phyloP scores from a whole-genome alignment of 2,113 vertebrate genomes.

The Ranitomeya imitator region DNA sequence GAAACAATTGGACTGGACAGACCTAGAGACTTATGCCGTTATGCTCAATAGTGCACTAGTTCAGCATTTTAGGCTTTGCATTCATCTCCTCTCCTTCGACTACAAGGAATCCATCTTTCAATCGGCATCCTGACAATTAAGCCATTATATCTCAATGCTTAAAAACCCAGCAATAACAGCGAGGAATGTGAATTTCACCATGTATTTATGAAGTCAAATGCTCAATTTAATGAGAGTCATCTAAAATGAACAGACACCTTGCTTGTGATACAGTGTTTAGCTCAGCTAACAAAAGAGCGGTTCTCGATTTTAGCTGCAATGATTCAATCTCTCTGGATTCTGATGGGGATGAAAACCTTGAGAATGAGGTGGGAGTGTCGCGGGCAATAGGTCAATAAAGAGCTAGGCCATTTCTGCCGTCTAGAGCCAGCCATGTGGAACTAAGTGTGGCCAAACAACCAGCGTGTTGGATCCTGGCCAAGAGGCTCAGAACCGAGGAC shows the following conservation, averaged over 20 bases:
- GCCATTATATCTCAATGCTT: constrained; percentile 7
- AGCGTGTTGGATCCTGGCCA: constrained; percentile 75
- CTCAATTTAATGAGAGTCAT: background rate
- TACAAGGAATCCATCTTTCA: background rate
- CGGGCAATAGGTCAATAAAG: constrained; percentile 69
- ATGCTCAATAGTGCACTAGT: background rate
- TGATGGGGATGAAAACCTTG: constrained; percentile 64
- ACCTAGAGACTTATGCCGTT: background rate
- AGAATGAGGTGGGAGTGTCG: constrained; percentile 71
- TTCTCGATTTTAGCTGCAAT: constrained; percentile 58
- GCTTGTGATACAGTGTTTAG: constrained; percentile 7
- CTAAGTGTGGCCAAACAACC: constrained; percentile 73
- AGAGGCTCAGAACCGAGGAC: constrained; percentile 66
- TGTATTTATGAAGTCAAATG: constrained; percentile 44
- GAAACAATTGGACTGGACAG: background rate
- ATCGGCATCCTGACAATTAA: background rate
- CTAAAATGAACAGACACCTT: constrained; percentile 11
- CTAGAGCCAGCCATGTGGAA: constrained; percentile 73
- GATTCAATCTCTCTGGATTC: constrained; percentile 50
- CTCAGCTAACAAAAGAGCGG: constrained; percentile 52
- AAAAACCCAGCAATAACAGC: constrained; percentile 10
- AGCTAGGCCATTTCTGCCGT: constrained; percentile 66
- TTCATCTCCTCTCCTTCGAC: background rate
- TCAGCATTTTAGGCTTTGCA: background rate
- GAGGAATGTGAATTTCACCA: constrained; percentile 25